Percentiles rank a stretch among this genome's conserved stretches.
Evolutionary conservation across 2,888 invertebrate species (phyloP).

Genomic region (Sturmia bella): DNA sequence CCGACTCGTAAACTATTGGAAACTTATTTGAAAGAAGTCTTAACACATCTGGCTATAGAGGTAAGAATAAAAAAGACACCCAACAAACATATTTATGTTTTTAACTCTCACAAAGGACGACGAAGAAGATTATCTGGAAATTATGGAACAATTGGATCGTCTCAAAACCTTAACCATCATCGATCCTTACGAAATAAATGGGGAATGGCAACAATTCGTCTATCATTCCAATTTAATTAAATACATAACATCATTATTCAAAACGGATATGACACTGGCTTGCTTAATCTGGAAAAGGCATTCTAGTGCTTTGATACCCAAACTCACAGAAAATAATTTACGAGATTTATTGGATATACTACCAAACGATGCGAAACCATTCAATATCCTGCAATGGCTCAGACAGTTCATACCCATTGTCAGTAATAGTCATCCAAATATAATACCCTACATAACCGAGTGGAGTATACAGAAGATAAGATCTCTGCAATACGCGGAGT

Average conservation of each 20-base stretch:
- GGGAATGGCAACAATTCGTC: constrained; percentile 81
- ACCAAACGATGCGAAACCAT: constrained; percentile 78
- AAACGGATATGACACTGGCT: constrained; percentile 76
- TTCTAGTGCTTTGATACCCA: constrained; percentile 77
- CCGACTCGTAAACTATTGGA: constrained; percentile 77
- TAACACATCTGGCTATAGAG: constrained; percentile 77
- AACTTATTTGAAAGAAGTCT: constrained; percentile 76
- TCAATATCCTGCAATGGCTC: constrained; percentile 80
- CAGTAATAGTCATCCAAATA: constrained; percentile 78
- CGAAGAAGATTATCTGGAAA: constrained; percentile 77
- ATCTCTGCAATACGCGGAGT: constrained; percentile 78
- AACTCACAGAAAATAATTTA: constrained; percentile 76
- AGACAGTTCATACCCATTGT: constrained; percentile 80
- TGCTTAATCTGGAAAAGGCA: constrained; percentile 81
- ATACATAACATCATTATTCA: constrained; percentile 77
- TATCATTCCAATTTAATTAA: constrained; percentile 79
- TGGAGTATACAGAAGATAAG: constrained; percentile 80
- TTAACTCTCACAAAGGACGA: constrained; percentile 74
- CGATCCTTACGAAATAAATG: constrained; percentile 80
- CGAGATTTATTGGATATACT: constrained; percentile 77
- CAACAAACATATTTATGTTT: neutral
- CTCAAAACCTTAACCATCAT: constrained; percentile 80
- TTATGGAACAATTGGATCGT: constrained; percentile 80
- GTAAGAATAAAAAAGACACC: constrained; percentile 68
- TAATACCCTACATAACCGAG: constrained; percentile 79